A percentile compares a stretch with the other conserved stretches of the same genome.
Evolutionary conservation across 2,797 vertebrate species (phyloP).

Genomic region (Rhynchotus rufescens): DNA sequence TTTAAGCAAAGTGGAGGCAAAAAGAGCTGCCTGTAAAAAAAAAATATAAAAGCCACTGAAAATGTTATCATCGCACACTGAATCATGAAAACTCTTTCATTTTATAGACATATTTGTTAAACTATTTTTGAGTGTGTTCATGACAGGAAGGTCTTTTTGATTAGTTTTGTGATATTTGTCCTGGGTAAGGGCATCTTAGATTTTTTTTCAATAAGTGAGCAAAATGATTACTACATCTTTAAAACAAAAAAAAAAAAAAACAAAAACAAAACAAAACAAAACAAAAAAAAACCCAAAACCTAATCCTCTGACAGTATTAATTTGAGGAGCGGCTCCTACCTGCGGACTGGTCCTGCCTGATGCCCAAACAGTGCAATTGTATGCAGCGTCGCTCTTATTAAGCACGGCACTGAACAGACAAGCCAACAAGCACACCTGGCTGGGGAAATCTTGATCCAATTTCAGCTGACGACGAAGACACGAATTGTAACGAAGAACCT

Average conservation of each 20-base stretch:
- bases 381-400: background rate
- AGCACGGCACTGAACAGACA: background rate
- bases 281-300: no score
- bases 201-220: background rate
- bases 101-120: background rate
- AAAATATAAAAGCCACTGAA: background rate
- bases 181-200: background rate
- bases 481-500: background rate
- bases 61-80: background rate
- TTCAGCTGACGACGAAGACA: background rate
- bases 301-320: background rate
- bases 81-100: background rate
- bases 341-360: rapidly evolving
- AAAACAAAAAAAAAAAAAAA: background rate
- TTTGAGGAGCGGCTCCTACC: background rate
- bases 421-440: background rate
- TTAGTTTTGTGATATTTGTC: background rate
- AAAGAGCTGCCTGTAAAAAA: background rate
- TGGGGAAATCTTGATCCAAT: background rate
- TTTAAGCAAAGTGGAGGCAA: background rate
- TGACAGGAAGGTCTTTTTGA: background rate
- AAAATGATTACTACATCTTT: background rate
- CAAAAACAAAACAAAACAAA: no score
- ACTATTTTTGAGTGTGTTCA: background rate
- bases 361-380: background rate